Base-by-base conservation (phyloP, 2,113 vertebrate genomes). In the Chionomys nivalis region DNA sequence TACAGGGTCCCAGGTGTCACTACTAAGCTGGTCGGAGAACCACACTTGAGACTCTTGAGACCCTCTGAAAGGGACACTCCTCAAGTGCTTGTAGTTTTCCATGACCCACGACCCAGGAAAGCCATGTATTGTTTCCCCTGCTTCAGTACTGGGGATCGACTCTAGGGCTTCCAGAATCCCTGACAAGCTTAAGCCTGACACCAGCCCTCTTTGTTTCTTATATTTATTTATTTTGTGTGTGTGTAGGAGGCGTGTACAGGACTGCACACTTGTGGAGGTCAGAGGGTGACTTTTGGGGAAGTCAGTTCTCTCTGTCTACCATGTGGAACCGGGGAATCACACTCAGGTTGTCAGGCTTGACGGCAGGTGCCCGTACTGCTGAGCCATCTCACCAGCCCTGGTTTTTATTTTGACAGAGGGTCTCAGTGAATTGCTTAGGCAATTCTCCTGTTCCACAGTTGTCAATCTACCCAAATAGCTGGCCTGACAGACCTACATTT, bases 21-120 rank as follows among this genome's bases (percentile, higher is more conserved):
- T 17, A 49, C 49, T 13, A 52, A 17, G 16, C 52, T 55, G 52
- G 52, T 16, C 16, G 55, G 0, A 16, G n/a, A 36, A 9, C 55
- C 49, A 17, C 1, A 23, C 36, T 89, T 12, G 66, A 87, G 87
- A 73, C 65, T 44, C 14, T 87, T 33, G 49, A 87, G 83, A 68
- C 65, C 49, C 11, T 87, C 42, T 33, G 36, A 1, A 31, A 13
- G n/a, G 23, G 5, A 4, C 8, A 39, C 12, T 19, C 16, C 28
- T 70, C 8, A 47, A 6, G 0, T 7, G 28, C 6, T 11, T 36
- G 16, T n/a, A n/a, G n/a, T 4, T 12, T 24, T 58, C 0, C 36
- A 68, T 94, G 28, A 49, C 9, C 14, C 12, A 6, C 8, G 73
- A 76, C 17, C 78, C 65, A 36, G 68, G 9, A n/a, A 49, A 16